Percentiles rank a stretch among this genome's conserved stretches.
phyloP scores from a whole-genome alignment of 1,140 invertebrate species.

The Pseudoatta argentina region DNA sequence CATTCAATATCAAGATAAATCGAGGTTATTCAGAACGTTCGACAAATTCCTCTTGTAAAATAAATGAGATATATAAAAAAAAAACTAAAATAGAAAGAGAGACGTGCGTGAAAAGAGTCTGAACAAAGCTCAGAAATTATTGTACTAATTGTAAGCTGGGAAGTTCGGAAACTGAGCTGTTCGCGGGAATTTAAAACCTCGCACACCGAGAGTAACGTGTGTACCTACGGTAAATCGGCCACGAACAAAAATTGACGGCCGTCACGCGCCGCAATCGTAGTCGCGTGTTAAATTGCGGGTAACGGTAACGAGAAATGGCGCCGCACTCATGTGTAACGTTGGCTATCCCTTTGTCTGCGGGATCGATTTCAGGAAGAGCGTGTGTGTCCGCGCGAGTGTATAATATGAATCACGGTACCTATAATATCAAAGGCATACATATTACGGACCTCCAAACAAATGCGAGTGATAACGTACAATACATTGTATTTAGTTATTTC shows the following conservation, averaged over 20 bases:
- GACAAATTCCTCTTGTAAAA: neutral
- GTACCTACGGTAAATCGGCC: slow-evolving; percentile 8
- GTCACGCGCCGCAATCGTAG: slow-evolving; percentile 62
- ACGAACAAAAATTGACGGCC: slow-evolving; percentile 65
- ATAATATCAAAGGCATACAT: slow-evolving; percentile 15
- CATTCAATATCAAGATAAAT: slow-evolving; percentile 33
- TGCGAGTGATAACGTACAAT: neutral
- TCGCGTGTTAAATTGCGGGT: slow-evolving; percentile 63
- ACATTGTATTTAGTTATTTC: neutral
- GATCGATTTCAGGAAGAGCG: slow-evolving; percentile 49
- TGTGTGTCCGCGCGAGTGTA: slow-evolving; percentile 10
- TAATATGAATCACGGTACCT: neutral
- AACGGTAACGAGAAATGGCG: slow-evolving; percentile 65
- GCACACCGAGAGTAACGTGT: neutral
- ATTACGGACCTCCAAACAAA: neutral
- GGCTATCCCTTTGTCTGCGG: slow-evolving; percentile 41
- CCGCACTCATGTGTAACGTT: slow-evolving; percentile 56
- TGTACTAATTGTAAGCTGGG: slow-evolving; percentile 15
- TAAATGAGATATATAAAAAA: neutral
- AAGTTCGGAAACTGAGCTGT: slow-evolving; percentile 67
- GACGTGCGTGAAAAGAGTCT: neutral
- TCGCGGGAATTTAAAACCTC: slow-evolving; percentile 53
- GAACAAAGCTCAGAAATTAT: slow-evolving; percentile 38
- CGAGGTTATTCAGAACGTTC: neutral
- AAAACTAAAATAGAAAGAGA: neutral